Percentiles rank a stretch among this genome's conserved stretches.
Conservation (phyloP, 64 coral and sea anemone genomes). For the Porites australiensis region DNA sequence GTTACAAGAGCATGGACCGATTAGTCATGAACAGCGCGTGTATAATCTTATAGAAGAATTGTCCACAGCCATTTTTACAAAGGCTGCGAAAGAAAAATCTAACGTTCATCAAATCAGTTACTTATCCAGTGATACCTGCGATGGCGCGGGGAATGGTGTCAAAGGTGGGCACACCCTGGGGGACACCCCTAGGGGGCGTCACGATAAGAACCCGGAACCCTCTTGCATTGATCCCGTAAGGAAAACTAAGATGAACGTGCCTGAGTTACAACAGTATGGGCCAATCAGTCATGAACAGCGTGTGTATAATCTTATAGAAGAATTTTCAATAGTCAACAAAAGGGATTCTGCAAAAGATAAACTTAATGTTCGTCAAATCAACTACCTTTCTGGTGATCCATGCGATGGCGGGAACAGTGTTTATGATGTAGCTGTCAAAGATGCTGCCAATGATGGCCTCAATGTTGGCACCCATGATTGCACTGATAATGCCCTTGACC, state of each 20-base stretch:
- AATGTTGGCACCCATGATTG: neutral
- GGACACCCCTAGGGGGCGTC: no score
- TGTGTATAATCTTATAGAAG: slow-evolving; percentile 29
- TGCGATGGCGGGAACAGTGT: no score
- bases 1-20: neutral
- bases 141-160: no score
- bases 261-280: neutral
- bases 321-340: neutral
- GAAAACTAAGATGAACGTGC: neutral
- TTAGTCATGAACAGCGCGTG: slow-evolving; percentile 32
- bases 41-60: slow-evolving; percentile 20
- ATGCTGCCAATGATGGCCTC: neutral
- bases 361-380: no score
- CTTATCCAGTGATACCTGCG: no score
- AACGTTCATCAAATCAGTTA: no score
- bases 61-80: neutral
- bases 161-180: no score
- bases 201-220: no score
- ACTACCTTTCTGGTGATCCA: no score
- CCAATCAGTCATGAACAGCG: slow-evolving; percentile 21
- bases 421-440: neutral
- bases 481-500: neutral
- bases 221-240: no score
- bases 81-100: neutral
- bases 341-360: neutral